Evolutionary conservation across 2,888 invertebrate genomes (phyloP).

Genomic region (Halocaridina rubra): DNA sequence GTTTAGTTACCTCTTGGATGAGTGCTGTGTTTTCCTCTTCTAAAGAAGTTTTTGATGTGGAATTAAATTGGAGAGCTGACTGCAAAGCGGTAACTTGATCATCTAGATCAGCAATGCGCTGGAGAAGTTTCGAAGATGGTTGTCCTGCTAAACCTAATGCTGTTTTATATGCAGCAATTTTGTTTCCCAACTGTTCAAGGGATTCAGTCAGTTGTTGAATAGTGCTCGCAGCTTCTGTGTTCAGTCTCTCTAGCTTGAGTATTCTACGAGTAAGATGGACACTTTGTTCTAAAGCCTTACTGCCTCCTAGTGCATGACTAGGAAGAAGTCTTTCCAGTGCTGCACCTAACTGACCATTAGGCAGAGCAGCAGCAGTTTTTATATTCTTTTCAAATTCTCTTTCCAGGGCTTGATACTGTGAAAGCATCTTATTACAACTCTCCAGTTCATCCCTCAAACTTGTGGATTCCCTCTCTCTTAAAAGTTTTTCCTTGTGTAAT

Average conservation of each 20-base stretch:
- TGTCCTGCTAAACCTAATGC: slow-evolving; percentile 47
- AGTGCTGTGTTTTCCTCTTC: slow-evolving; percentile 40
- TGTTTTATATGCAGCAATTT: slow-evolving; percentile 47
- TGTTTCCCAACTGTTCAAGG: slow-evolving; percentile 46
- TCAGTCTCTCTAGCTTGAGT: slow-evolving; percentile 47
- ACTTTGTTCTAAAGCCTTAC: slow-evolving; percentile 40
- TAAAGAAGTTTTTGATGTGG: slow-evolving; percentile 6
- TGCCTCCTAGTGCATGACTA: slow-evolving; percentile 25
- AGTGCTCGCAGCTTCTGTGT: slow-evolving; percentile 49
- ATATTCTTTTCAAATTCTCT: slow-evolving; percentile 52
- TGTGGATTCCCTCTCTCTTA: slow-evolving; percentile 33
- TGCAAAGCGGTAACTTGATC: slow-evolving; percentile 55
- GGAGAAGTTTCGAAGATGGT: slow-evolving; percentile 37
- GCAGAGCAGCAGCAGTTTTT: slow-evolving; percentile 21
- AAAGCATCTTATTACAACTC: slow-evolving; percentile 19
- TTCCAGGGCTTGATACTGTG: slow-evolving; percentile 44
- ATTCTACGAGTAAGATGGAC: slow-evolving; percentile 52
- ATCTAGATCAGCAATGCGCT: slow-evolving; percentile 54
- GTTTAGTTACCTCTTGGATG: slow-evolving; percentile 14
- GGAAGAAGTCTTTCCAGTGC: slow-evolving; percentile 28
- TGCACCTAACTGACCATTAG: slow-evolving; percentile 24
- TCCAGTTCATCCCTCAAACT: slow-evolving; percentile 30
- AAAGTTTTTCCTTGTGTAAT: slow-evolving; percentile 21
- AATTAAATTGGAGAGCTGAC: slow-evolving; percentile 34
- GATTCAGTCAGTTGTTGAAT: slow-evolving; percentile 51